Evolutionary conservation across 23 tunicate genomes (phyloP).

Genomic region (Corella eumyota): DNA sequence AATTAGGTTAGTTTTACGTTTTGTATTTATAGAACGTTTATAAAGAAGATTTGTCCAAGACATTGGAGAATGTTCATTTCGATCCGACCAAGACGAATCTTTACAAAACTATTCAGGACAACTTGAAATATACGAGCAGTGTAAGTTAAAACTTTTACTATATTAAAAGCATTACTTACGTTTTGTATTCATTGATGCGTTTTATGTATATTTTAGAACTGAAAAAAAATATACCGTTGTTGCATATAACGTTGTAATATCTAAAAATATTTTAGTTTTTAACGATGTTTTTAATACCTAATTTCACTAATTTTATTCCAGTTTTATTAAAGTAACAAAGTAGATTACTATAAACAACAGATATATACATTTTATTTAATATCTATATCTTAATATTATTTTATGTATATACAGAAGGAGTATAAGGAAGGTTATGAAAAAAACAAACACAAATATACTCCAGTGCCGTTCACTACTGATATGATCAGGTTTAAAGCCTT

Average conservation of each 20-base stretch:
- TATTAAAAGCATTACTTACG: no score
- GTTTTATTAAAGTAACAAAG: no score
- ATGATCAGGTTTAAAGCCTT: slow-evolving; percentile 29
- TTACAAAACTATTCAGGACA: slow-evolving; percentile 47
- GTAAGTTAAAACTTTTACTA: slow-evolving; percentile 25
- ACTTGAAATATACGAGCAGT: slow-evolving; percentile 38
- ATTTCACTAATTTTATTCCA: no score
- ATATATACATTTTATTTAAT: no score
- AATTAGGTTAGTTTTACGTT: no score
- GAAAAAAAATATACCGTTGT: no score
- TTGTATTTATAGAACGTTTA: slow-evolving; percentile 35
- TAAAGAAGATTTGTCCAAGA: slow-evolving; percentile 17
- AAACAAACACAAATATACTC: slow-evolving; percentile 45
- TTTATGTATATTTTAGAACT: no score
- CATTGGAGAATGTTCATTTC: slow-evolving; percentile 23
- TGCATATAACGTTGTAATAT: no score
- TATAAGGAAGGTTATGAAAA: slow-evolving; percentile 46
- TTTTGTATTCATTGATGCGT: no score
- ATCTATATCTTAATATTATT: background rate
- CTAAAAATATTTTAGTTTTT: no score
- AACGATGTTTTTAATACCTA: no score
- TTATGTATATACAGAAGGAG: slow-evolving; percentile 20
- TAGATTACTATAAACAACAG: no score
- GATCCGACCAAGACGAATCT: slow-evolving; percentile 54
- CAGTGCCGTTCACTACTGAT: slow-evolving; percentile 21